Conservation (phyloP, 2,113 vertebrate species). For the Chaetodon trifascialis region DNA sequence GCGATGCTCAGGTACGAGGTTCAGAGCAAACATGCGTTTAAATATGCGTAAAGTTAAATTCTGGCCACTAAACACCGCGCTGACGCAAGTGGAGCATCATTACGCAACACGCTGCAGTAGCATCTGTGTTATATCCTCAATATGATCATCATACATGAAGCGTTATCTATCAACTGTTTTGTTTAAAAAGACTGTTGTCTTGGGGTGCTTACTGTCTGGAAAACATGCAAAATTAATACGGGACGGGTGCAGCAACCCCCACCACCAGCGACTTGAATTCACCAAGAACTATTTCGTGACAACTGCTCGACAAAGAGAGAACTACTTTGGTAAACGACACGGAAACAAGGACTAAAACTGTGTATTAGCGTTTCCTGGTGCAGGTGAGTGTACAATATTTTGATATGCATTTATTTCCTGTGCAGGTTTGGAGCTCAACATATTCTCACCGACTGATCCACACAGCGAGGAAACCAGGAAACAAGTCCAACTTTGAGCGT, state of each 20-base stretch:
- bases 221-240: neutral
- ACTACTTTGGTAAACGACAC: neutral
- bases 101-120: neutral
- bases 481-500: neutral
- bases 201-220: neutral
- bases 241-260: neutral
- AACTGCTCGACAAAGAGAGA: neutral
- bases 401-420: neutral
- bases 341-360: neutral
- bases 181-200: neutral
- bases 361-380: neutral
- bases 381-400: rapidly evolving
- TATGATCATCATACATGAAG: neutral
- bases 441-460: neutral
- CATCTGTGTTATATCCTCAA: neutral
- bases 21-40: neutral
- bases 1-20: neutral
- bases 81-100: neutral
- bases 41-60: neutral
- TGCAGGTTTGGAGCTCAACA: neutral
- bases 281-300: neutral
- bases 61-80: neutral
- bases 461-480: neutral
- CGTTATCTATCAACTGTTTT: neutral
- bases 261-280: too few relatives aligned